Percentiles rank a stretch among this genome's conserved stretches.
These are phyloP conservation scores for Eilema depressum DNA, from an alignment of 2,888 invertebrate genomes.

Conservation along the genomic window DNA sequence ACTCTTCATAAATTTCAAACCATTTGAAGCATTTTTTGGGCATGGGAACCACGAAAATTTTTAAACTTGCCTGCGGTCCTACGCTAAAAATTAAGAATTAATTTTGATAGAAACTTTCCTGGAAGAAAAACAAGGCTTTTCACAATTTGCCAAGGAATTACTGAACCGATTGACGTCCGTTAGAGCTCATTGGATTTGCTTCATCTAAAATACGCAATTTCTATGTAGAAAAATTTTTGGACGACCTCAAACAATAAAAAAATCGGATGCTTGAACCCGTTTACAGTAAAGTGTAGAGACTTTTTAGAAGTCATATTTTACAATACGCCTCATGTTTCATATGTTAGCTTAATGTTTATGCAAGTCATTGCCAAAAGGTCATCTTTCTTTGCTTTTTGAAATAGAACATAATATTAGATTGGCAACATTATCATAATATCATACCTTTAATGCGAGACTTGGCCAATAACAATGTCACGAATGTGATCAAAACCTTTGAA, in stretches of 20 bases:
- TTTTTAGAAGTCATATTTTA: not conserved
- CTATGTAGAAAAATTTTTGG: no score
- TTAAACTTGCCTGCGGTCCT: no score
- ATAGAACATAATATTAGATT: constrained; percentile 35
- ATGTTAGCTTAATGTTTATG: constrained; percentile 46
- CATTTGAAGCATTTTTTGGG: no score
- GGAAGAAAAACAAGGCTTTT: no score
- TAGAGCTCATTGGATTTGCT: no score
- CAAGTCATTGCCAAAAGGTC: constrained; percentile 40
- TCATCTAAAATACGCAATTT: no score
- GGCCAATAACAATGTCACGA: constrained; percentile 35
- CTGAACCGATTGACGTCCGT: no score
- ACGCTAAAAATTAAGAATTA: no score
- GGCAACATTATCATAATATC: constrained; percentile 42
- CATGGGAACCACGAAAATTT: no score
- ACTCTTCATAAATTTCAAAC: no score
- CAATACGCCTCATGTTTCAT: constrained; percentile 26
- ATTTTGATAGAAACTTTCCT: no score
- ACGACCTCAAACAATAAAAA: not conserved
- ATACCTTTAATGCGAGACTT: constrained; percentile 39
- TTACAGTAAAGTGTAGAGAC: not conserved
- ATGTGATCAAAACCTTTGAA: constrained; percentile 29
- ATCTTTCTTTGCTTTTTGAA: constrained; percentile 40
- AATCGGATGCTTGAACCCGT: not conserved
- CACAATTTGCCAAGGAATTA: no score